Evolutionary conservation across 2,113 vertebrate species (phyloP), one percentile per base, ranked within the genome.

Genomic region (Ceyx melanurus): DNA sequence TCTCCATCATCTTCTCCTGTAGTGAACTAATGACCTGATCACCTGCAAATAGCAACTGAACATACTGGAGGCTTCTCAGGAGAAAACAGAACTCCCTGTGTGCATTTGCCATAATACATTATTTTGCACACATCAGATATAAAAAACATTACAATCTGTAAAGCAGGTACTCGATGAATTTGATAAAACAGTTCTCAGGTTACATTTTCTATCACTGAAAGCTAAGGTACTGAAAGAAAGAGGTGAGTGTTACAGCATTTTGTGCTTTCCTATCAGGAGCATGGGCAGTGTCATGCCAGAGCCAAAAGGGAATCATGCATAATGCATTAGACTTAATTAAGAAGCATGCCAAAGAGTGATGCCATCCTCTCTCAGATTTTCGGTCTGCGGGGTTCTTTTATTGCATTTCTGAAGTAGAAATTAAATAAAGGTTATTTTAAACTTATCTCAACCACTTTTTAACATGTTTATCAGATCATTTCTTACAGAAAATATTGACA

Each of bases 291-390:
- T 74, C 84, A 54, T 87, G 64, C 48, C 78, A 85, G 66, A 90
- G 77, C 94, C 86, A 74, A 77, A 87, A 89, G 81, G 82, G 60
- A 75, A 92, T 89, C 33, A 76, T 92, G 71, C 70, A 94, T 95
- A 84, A 93, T 96, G 77, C 81, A 89, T 93, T 73, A 93, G 81
- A 58, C 67, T 82, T 79, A 64, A 66, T 79, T 79, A 79, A 92
- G 71, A 85, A 82, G 54, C 28, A 31, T 89, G 89, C 94, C 89
- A 87, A 73, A 66, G 31, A 91, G 62, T 76, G 71, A 82, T 94
- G 90, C 81, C 77, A 89, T 86, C 74, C 53, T 88, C 46, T 82
- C 92, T 90, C 74, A 89, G 12, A 70, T 87, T 87, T 90, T 76
- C 3, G 0, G 23, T 65, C 56, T 82, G 37, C 51, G 67, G 22